A percentile compares a stretch with the other conserved stretches of the same genome.
phyloP scores from a whole-genome alignment of 2,113 vertebrate genomes.

The Strix uralensis region DNA sequence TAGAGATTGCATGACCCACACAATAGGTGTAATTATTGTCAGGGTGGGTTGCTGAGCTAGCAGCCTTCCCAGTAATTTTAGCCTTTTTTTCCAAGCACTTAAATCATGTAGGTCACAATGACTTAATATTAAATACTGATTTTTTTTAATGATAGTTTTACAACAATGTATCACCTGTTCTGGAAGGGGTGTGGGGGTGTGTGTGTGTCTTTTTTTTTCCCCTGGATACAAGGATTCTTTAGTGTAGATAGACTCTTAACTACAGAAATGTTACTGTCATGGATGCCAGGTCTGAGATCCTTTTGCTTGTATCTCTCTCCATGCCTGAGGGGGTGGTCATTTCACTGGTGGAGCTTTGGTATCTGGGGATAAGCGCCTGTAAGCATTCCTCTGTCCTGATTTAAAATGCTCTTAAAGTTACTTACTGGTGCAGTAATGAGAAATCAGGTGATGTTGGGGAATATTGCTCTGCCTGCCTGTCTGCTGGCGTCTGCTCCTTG shows the following conservation, averaged over 20 bases:
- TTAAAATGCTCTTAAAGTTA: neutral
- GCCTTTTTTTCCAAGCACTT: neutral
- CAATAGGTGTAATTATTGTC: neutral
- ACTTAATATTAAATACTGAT: neutral
- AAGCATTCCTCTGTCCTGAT: neutral
- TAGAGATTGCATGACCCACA: neutral
- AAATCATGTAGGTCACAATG: neutral
- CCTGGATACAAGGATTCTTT: neutral
- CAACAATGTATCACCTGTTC: neutral
- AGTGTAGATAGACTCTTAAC: no score
- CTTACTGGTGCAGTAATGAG: neutral
- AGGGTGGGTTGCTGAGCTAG: neutral
- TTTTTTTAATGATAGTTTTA: neutral
- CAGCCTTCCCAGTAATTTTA: neutral
- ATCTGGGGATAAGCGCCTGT: neutral
- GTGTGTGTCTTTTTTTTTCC: neutral
- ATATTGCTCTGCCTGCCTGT: no score
- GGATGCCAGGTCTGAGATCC: neutral
- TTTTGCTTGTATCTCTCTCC: neutral
- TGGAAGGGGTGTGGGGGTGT: neutral
- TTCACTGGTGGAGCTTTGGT: neutral
- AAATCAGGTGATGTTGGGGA: neutral
- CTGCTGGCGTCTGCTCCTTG: neutral
- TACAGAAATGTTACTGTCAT: neutral
- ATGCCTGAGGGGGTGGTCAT: fast-evolving